These are phyloP conservation scores for Cirrhinus mrigala DNA, from an alignment of 2,797 vertebrate genomes.

Conservation along the genomic window DNA sequence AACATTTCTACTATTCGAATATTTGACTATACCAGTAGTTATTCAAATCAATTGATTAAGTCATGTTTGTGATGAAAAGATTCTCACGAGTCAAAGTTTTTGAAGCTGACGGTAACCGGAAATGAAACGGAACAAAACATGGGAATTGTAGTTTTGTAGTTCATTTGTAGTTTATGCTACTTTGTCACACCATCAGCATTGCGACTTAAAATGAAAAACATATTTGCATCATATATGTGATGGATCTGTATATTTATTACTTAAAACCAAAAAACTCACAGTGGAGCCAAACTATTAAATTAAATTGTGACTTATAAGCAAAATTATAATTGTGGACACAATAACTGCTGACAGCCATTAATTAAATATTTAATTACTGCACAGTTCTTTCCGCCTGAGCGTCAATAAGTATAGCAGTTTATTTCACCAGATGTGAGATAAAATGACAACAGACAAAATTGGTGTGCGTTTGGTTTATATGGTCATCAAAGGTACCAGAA, in stretches of 20 bases:
- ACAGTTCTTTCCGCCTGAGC: neutral
- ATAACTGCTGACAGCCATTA: neutral
- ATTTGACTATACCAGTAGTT: neutral
- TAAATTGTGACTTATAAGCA: neutral
- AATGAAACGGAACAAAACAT: neutral
- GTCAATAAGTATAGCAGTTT: neutral
- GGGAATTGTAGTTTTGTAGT: neutral
- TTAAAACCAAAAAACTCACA: neutral
- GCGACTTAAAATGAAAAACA: neutral
- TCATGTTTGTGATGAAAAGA: neutral
- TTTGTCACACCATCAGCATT: neutral
- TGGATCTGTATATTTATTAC: neutral
- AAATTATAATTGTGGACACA: neutral
- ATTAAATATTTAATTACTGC: neutral
- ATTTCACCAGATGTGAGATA: neutral
- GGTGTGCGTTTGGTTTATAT: conserved; percentile 54
- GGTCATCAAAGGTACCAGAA: conserved; percentile 57
- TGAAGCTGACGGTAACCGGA: neutral
- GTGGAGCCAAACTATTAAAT: neutral
- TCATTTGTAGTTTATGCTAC: neutral
- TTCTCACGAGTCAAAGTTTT: neutral
- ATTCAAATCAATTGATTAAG: neutral
- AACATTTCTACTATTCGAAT: too few species aligned
- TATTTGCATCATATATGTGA: neutral
- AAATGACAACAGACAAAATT: conserved; percentile 22